Percentiles rank a stretch among this genome's conserved stretches.
Evolutionary conservation across 2,797 vertebrate species (phyloP).

Genomic region (Rhadinocentrus ornatus): DNA sequence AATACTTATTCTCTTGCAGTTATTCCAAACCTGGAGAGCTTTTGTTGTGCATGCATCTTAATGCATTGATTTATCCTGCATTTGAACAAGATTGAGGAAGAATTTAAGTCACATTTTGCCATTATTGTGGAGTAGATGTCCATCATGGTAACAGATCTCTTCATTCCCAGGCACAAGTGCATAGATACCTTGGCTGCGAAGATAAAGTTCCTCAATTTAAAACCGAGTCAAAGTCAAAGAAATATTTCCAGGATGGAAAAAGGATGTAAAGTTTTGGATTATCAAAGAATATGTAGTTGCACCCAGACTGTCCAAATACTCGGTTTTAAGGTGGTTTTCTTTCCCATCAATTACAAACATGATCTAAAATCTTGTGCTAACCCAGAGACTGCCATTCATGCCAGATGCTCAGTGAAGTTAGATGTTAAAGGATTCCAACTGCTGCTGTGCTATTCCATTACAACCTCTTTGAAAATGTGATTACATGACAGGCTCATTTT

Average conservation of each 20-base stretch:
- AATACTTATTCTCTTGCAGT: background rate
- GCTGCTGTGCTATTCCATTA: background rate
- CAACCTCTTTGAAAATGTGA: constrained; percentile 3
- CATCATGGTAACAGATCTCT: background rate
- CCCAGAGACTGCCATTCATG: too few species aligned
- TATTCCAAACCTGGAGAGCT: background rate
- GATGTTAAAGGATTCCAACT: background rate
- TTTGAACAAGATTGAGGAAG: background rate
- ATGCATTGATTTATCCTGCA: background rate
- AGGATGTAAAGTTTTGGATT: too few species aligned
- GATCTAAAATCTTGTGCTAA: background rate
- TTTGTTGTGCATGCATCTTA: background rate
- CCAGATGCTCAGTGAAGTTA: too few species aligned
- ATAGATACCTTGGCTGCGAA: background rate
- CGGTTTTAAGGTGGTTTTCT: background rate
- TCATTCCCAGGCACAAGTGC: background rate
- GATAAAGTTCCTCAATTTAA: background rate
- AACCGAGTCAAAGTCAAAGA: background rate
- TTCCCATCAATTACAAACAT: too few species aligned
- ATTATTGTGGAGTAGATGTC: background rate
- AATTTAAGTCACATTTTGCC: background rate
- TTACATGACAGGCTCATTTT: background rate
- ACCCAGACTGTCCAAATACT: background rate
- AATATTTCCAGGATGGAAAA: too few species aligned
- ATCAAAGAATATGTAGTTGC: background rate